A percentile compares a stretch with the other conserved stretches of the same genome.
Conservation (phyloP, 2,797 vertebrate genomes). For the Poeciliopsis gracilis region DNA sequence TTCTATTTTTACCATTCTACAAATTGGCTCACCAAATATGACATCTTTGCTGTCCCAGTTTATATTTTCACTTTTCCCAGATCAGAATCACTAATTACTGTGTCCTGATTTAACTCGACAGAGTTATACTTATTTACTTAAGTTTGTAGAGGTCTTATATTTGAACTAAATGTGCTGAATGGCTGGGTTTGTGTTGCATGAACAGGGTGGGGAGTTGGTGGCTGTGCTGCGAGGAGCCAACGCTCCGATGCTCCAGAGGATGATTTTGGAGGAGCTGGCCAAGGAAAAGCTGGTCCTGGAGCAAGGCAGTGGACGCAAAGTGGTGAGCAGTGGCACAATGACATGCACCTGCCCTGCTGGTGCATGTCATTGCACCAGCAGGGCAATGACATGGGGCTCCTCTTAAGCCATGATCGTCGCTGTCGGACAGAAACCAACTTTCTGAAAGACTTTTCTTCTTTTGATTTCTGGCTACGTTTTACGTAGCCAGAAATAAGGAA, state of each 20-base stretch:
- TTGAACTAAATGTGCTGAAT: background rate
- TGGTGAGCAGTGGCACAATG: constrained; percentile 77
- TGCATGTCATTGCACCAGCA: too few species aligned
- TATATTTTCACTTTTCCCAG: background rate
- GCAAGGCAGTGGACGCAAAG: constrained; percentile 73
- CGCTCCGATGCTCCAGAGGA: constrained; percentile 88
- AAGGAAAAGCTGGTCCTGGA: constrained; percentile 84
- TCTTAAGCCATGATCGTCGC: constrained; percentile 27
- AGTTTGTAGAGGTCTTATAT: background rate
- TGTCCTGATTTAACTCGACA: background rate
- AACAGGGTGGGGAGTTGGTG: constrained; percentile 88
- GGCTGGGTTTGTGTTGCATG: constrained; percentile 15
- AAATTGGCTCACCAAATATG: background rate
- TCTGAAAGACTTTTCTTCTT: constrained; percentile 36
- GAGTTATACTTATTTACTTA: background rate
- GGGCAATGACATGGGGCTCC: too few species aligned
- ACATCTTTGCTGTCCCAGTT: background rate
- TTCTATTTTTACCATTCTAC: background rate
- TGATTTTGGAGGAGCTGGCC: constrained; percentile 86
- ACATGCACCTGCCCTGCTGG: background rate
- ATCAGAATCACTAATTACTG: background rate
- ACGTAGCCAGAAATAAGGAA: too few species aligned
- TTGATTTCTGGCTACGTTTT: constrained; percentile 49
- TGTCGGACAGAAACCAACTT: constrained; percentile 36
- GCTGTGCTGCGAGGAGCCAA: constrained; percentile 88